A percentile compares a stretch with the other conserved stretches of the same genome.
Evolutionary conservation across 1,140 invertebrate species (phyloP).

Genomic region (Monochamus saltuarius): DNA sequence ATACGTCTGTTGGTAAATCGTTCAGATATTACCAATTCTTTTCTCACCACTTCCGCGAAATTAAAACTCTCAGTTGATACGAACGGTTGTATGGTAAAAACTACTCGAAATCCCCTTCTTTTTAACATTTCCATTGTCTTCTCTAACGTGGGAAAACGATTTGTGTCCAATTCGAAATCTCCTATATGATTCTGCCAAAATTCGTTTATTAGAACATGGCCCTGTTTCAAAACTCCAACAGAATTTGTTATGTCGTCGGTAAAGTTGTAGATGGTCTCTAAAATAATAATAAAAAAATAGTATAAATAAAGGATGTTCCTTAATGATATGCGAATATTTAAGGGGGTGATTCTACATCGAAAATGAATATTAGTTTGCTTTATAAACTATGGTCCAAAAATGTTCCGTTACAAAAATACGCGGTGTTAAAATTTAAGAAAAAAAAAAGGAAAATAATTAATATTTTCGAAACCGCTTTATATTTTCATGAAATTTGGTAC

Average conservation of each 20-base stretch:
- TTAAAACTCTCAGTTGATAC: conserved; percentile 81
- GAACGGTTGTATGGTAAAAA: conserved; percentile 81
- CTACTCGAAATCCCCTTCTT: conserved; percentile 80
- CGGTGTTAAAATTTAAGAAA: too few species aligned
- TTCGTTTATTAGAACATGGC: conserved; percentile 80
- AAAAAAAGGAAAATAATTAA: too few species aligned
- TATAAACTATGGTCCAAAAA: too few species aligned
- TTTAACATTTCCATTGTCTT: conserved; percentile 80
- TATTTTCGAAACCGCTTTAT: too few species aligned
- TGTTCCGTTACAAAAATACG: too few species aligned
- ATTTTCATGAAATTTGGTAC: too few species aligned
- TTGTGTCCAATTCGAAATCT: conserved; percentile 72
- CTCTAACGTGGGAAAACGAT: conserved; percentile 71
- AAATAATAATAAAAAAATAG: background rate
- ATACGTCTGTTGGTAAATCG: conserved; percentile 70
- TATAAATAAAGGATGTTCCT: too few species aligned
- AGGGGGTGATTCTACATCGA: too few species aligned
- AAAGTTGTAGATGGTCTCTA: conserved; percentile 55
- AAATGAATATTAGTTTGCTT: too few species aligned
- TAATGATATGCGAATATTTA: too few species aligned
- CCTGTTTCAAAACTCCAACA: conserved; percentile 65
- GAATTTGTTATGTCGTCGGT: conserved; percentile 77
- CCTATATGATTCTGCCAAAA: conserved; percentile 82
- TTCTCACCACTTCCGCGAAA: conserved; percentile 74
- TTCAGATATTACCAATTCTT: conserved; percentile 69